Base-by-base conservation (phyloP, 1,140 invertebrate species). In the Aphis craccivora region DNA sequence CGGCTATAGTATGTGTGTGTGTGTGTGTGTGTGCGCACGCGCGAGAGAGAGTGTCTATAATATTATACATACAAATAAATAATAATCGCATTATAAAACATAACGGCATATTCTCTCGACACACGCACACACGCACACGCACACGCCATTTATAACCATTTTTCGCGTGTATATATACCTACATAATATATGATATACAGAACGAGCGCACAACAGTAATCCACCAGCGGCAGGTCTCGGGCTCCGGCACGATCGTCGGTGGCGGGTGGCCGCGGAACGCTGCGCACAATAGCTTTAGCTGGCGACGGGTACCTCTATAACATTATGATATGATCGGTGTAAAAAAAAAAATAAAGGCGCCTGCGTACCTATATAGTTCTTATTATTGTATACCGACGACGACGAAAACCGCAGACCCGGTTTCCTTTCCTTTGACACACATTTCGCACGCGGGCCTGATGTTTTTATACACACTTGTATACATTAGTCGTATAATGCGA, bases 171-270 rank as follows among this genome's bases (percentile, higher is more conserved):
- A 67, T 22, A 67, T 22, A 30, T 67, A 67, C 60, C 60, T 67
- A 67, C 60, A 35, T 35, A 35, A 43, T 86, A 35, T 35, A 35
- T 53, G 23, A 37, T 53, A 51, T 86, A 48, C 25, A 84, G 25
- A 40, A 40, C 11, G 30, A 8, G 48, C 87, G 87, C 87, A 37
- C 48, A 89, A 89, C 48, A 89, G 87, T 89, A 89, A 53, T 89
- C 89, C 53, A 90, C 51, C 89, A 90, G 89, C 89, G 53, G 89
- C 89, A 67, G 89, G 89, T 90, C 53, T 60, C n/a, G 89, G n/a
- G 83, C 23, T 67, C 60, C 30, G 60, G 30, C 60, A 60, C 55
- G 55, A 30, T 23, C 55, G 55, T 9, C 4, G 60, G 30, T 60
- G 60, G 43, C 43, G 43, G 45, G 84, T 6, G 40, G 40, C 25